Evolutionary conservation across 1,140 invertebrate genomes (phyloP), one percentile per base, ranked within the genome.

Genomic region (Semibalanus balanoides): DNA sequence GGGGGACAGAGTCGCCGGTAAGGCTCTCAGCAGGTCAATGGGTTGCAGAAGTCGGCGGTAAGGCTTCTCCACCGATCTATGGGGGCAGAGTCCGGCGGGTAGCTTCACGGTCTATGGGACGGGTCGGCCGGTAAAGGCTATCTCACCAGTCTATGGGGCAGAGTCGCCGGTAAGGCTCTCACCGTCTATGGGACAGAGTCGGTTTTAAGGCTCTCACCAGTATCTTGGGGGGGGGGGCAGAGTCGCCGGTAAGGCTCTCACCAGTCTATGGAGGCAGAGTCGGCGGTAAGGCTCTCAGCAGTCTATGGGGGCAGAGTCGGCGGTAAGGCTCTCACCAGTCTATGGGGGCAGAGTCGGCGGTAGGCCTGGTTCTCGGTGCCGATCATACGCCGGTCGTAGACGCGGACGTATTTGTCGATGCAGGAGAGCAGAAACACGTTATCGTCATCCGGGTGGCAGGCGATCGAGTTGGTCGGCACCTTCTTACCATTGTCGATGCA

Each of bases 371-470:
- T 1, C 14, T 64, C 51, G 51, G 1, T 64, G 51, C 51, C 51
- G 14, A 64, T 64, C 51, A 64, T 64, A 19, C 79, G 78, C 30
- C 79, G 78, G 82, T 95, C 93, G 79, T 91, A 94, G 72, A 92
- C 79, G 77, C 85, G 79, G 19, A 87, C 83, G 80, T 80, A 87
- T 76, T 86, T 84, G 82, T 88, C 87, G 76, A 86, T 81, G 29
- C 95, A 95, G 74, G 90, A 88, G 35, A 97, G 88, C 82, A 91
- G 91, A 84, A 96, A 92, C 85, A 96, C 89, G 76, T 89, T 84
- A 22, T 87, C 85, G 78, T 91, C 89, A 73, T 89, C 84, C 17
- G 95, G 95, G 87, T 98, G 92, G 40, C 88, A 88, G 79, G 91
- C 86, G 81, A 98, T 92, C 82, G 93, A 95, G 84, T 95, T 97